Evolutionary conservation across 1,140 invertebrate genomes (phyloP), one percentile per base, ranked within the genome.

Genomic region (Plutomurus gul): DNA sequence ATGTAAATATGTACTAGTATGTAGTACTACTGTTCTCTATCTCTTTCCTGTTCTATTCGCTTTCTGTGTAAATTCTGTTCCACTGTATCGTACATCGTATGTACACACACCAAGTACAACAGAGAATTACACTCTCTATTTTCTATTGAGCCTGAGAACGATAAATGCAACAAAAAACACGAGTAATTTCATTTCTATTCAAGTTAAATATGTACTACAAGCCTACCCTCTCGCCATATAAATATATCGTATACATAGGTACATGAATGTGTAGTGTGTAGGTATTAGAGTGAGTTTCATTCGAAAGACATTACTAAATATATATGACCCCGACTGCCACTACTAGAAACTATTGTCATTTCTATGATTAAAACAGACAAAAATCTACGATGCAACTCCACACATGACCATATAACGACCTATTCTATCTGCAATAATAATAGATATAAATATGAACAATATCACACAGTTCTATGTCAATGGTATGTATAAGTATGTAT

Each of bases 101-200:
- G n/a, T n/a, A n/a, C n/a, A n/a, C n/a, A n/a, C n/a, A n/a, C n/a
- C n/a, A n/a, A n/a, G n/a, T n/a, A n/a, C n/a, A n/a, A n/a, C n/a
- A n/a, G n/a, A n/a, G n/a, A n/a, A n/a, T n/a, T n/a, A n/a, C n/a
- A 30, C 30, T 65, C 56, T 65, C 56, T 36, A 65, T 65, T 65
- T 65, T 65, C 56, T 65, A n/a, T 36, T 43, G 10, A 60, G 13
- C 10, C 16, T 18, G 8, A 6, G n/a, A 65, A 2, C 36, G 22
- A 60, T 5, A 7, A 60, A 16, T n/a, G n/a, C 5, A 46, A 46
- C 20, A 46, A 60, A 60, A 60, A 33, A 6, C 8, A n/a, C 51
- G 5, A 60, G 30, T 13, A 25, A 65, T 65, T 65, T 65, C 30
- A 33, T 65, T 65, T 43, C 39, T 43, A 43, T n/a, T 43, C n/a